phyloP scores from a whole-genome alignment of 2,888 invertebrate species.

The Ellobium chinense region DNA sequence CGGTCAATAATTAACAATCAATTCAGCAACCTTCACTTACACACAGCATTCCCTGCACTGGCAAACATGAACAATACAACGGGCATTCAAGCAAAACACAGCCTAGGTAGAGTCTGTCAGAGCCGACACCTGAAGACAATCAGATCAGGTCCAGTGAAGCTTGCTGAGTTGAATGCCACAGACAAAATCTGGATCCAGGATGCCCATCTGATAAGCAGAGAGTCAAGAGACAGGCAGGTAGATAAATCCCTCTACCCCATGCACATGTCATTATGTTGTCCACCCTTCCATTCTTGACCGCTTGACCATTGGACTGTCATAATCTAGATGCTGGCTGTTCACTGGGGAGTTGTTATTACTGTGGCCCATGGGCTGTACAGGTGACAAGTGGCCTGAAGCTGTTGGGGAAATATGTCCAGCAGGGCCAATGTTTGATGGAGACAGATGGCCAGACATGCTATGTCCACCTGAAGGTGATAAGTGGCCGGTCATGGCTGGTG shows the following conservation, averaged over 20 bases:
- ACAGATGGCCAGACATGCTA: slow-evolving; percentile 36
- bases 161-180: neutral
- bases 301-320: slow-evolving; percentile 83
- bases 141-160: neutral
- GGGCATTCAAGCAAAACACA: neutral
- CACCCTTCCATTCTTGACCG: slow-evolving; percentile 94
- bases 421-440: slow-evolving; percentile 29
- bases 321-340: slow-evolving; percentile 66
- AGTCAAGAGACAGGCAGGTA: slow-evolving; percentile 23
- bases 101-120: slow-evolving; percentile 26
- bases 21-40: slow-evolving; percentile 6
- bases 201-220: slow-evolving; percentile 36
- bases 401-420: slow-evolving; percentile 41
- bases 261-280: slow-evolving; percentile 79
- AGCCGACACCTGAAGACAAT: slow-evolving; percentile 10
- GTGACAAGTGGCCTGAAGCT: slow-evolving; percentile 68
- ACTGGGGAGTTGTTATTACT: slow-evolving; percentile 54
- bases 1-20: neutral
- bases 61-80: neutral
- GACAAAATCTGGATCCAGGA: slow-evolving; percentile 4
- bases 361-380: slow-evolving; percentile 69
- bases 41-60: neutral
- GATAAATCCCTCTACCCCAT: neutral
- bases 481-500: slow-evolving; percentile 69
- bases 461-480: slow-evolving; percentile 35